Conservation (phyloP, 2,888 invertebrate species). For the Halictus quadricinctus region DNA sequence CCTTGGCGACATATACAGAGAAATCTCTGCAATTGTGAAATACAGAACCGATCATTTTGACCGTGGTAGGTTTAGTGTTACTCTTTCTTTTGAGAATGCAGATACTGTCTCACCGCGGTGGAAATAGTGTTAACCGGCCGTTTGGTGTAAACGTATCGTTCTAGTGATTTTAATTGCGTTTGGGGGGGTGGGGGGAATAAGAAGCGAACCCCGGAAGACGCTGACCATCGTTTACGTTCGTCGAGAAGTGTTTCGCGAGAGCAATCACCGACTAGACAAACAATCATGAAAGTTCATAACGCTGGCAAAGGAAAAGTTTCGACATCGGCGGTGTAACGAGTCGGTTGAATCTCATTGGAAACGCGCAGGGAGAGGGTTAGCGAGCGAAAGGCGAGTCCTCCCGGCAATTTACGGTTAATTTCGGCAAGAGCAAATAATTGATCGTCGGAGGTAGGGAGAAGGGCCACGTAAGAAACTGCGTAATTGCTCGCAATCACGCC, state of each 20-base stretch:
- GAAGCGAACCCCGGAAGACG: not conserved
- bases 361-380: not conserved
- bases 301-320: not conserved
- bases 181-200: too few species aligned
- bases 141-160: too few species aligned
- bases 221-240: not conserved
- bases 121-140: too few species aligned
- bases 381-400: slow-evolving; percentile 49
- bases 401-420: slow-evolving; percentile 79
- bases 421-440: slow-evolving; percentile 80
- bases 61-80: too few species aligned
- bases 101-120: too few species aligned
- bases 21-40: too few species aligned
- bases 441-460: slow-evolving; percentile 59
- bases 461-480: slow-evolving; percentile 68
- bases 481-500: slow-evolving; percentile 78
- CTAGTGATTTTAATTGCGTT: too few species aligned
- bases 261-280: not conserved
- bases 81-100: too few species aligned
- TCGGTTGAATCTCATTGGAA: not conserved
- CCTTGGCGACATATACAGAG: too few species aligned
- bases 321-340: not conserved
- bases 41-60: too few species aligned
- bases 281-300: not conserved
- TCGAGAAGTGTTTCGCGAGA: not conserved